Evolutionary conservation across 1,140 invertebrate species (phyloP), one percentile per base, ranked within the genome.

Genomic region (Cyrtorhinus lividipennis): DNA sequence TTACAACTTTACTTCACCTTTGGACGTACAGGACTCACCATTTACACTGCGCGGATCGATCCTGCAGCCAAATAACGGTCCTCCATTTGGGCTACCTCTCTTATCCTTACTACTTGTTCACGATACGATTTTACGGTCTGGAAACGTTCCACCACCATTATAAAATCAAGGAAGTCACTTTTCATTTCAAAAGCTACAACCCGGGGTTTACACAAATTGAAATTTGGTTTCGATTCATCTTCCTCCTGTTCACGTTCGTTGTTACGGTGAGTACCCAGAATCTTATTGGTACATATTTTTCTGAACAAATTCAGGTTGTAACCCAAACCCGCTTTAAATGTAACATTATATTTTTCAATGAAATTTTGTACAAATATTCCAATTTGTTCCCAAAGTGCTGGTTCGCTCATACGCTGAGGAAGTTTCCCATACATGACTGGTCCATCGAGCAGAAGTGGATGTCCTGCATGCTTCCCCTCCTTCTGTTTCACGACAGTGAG

Each of bases 391-490:
- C n/a, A n/a, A 48, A 97, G 93, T 93, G 88, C 72, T 92, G 90
- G 85, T 95, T 93, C 76, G 86, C 86, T 2, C 87, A 94, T 74
- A 84, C 84, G 0, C 76, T 98, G 60, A 79, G 90, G 69, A 92
- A 88, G 72, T 97, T 92, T 77, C 82, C 86, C 0, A 77, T 93
- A 1, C 81, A 85, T 67, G 92, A 96, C 74, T 98, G 94, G 94
- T 94, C 94, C 2, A 95, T 96, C 67, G 95, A 98, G 76, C 94
- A 98, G 71, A 94, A 92, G 75, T 98, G 94, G 94, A 84, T 96
- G 69, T 89, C 89, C 0, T 74, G 93, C 23, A 77, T 98, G 24
- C 76, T 98, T 64, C 91, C 92, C n/a, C 74, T 95, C 1, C 77
- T 97, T 1, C 77, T 97, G 59, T 77, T 95, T 22, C 95, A 95